A percentile compares a stretch with the other conserved stretches of the same genome.
phyloP scores from a whole-genome alignment of 2,888 invertebrate species.

The Apotomis betuletana region DNA sequence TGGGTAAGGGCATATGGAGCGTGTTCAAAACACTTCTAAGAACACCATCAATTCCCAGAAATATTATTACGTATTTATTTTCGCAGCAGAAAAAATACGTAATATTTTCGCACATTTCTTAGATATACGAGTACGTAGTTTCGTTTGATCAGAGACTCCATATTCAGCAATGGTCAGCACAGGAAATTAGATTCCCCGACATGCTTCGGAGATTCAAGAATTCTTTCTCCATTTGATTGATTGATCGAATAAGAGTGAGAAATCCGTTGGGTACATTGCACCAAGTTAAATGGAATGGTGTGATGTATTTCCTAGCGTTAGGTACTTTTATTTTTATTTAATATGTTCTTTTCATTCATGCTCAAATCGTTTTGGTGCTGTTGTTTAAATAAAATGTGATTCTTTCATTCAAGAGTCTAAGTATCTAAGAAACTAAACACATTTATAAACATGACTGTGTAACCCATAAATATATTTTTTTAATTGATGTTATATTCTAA shows the following conservation, averaged over 20 bases:
- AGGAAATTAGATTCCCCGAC: slow-evolving; percentile 40
- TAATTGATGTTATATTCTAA: too few relatives aligned
- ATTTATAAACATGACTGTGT: too few relatives aligned
- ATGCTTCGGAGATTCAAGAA: slow-evolving; percentile 30
- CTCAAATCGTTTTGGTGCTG: too few relatives aligned
- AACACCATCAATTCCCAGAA: background rate
- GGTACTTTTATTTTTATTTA: background rate
- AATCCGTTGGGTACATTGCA: slow-evolving; percentile 1
- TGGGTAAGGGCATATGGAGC: background rate
- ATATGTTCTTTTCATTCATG: too few relatives aligned
- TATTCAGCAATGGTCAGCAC: slow-evolving; percentile 37
- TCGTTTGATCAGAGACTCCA: slow-evolving; percentile 29
- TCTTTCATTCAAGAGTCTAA: too few relatives aligned
- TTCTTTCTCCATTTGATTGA: slow-evolving; percentile 35
- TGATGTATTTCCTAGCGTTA: background rate
- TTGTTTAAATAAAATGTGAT: too few relatives aligned
- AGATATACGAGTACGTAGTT: slow-evolving; percentile 9
- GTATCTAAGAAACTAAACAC: too few relatives aligned
- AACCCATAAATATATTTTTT: too few relatives aligned
- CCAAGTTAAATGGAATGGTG: background rate
- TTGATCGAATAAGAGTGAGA: slow-evolving; percentile 22
- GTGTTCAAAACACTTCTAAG: background rate
- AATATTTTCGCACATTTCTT: slow-evolving; percentile 8
- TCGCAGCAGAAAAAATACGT: slow-evolving; percentile 14
- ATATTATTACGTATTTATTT: background rate